These are phyloP conservation scores for Saguinus imperator DNA, from an alignment of 2,113 vertebrate species.

Conservation along the genomic window DNA sequence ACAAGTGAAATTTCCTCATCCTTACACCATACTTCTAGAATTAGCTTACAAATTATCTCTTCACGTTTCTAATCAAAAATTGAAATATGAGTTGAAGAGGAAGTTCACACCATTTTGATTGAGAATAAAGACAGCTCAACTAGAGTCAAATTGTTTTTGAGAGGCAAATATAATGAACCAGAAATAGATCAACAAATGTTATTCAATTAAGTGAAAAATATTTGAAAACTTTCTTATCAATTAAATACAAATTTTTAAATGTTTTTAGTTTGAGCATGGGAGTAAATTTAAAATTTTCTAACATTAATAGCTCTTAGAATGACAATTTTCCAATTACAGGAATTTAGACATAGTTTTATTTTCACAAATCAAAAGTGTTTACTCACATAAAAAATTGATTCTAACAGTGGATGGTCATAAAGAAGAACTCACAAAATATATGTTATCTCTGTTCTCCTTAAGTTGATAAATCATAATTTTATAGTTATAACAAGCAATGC, in stretches of 20 bases:
- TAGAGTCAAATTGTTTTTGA: background rate
- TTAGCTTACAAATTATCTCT: background rate
- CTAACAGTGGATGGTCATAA: background rate
- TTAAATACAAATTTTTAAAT: background rate
- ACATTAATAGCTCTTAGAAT: background rate
- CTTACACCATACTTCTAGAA: background rate
- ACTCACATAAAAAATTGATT: background rate
- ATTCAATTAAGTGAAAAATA: background rate
- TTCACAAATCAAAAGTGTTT: background rate
- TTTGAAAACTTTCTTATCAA: background rate
- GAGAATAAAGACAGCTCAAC: background rate
- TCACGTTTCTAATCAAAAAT: background rate
- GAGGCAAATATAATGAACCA: background rate
- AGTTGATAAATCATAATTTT: background rate
- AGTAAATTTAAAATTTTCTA: background rate
- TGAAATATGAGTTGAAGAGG: background rate
- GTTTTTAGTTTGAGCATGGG: background rate
- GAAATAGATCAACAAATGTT: background rate
- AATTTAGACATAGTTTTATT: background rate
- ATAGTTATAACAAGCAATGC: background rate
- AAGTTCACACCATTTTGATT: background rate
- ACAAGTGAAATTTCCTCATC: constrained; percentile 1
- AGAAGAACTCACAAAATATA: background rate
- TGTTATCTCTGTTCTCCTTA: background rate
- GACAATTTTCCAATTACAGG: background rate